Conservation (phyloP, 2,888 invertebrate species). For the Lordiphosa andalusiaca region DNA sequence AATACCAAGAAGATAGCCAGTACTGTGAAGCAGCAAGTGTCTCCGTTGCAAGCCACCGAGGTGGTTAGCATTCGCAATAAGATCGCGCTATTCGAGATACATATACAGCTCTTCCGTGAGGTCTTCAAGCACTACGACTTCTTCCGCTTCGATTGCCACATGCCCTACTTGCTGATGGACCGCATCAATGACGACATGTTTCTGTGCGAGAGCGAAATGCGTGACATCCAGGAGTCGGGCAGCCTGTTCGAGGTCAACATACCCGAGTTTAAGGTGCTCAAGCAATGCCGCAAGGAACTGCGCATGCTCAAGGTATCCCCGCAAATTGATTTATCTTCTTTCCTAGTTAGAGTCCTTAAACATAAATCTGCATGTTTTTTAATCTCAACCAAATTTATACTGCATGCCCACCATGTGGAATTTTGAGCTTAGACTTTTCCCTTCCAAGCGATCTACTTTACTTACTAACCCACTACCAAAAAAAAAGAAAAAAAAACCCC, state of each 20-base stretch:
- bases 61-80: slow-evolving; percentile 94
- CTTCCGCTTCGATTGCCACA: slow-evolving; percentile 87
- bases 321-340: not conserved
- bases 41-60: slow-evolving; percentile 96
- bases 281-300: slow-evolving; percentile 94
- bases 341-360: not conserved
- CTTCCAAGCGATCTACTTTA: slow-evolving; percentile 24
- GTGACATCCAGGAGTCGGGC: slow-evolving; percentile 92
- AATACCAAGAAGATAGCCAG: slow-evolving; percentile 95
- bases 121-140: slow-evolving; percentile 90
- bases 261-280: slow-evolving; percentile 95
- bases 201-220: slow-evolving; percentile 93
- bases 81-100: slow-evolving; percentile 91
- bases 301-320: slow-evolving; percentile 88
- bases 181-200: slow-evolving; percentile 88
- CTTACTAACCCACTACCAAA: slow-evolving; percentile 33
- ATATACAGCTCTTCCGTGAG: slow-evolving; percentile 92
- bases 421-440: slow-evolving; percentile 54
- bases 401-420: slow-evolving; percentile 65
- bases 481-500: slow-evolving; percentile 23
- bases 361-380: slow-evolving; percentile 55
- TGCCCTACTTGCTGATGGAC: slow-evolving; percentile 89
- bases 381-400: slow-evolving; percentile 50
- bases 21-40: slow-evolving; percentile 95
- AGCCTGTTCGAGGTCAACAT: slow-evolving; percentile 96